These are phyloP conservation scores for roundworm (Caenorhabditis elegans) DNA, from an alignment of 1,140 invertebrate genomes.

Conservation along the genomic window DNA sequence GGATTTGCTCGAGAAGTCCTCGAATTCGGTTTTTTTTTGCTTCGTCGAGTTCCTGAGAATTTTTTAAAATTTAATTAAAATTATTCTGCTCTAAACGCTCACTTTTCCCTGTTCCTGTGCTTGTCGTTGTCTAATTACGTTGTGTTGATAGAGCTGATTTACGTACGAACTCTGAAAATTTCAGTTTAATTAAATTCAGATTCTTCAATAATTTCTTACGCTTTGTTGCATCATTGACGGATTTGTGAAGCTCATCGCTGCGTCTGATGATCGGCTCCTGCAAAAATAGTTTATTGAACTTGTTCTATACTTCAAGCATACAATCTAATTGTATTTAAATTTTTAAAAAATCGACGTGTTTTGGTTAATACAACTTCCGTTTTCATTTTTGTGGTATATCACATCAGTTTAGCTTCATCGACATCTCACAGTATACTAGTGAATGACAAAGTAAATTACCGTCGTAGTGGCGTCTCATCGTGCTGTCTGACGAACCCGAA, in stretches of 20 bases:
- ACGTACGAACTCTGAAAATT: conserved; percentile 51
- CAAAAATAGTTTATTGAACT: not conserved
- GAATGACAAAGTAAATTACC: conserved; percentile 6
- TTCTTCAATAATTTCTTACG: conserved; percentile 5
- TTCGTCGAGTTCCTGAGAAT: conserved; percentile 30
- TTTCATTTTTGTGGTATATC: not conserved
- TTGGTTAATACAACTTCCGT: too few relatives aligned
- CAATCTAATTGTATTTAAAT: too few relatives aligned
- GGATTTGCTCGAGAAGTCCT: conserved; percentile 47
- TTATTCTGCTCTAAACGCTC: not conserved
- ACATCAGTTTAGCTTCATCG: too few relatives aligned
- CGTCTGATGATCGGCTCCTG: not conserved
- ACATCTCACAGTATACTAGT: not conserved
- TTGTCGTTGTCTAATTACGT: conserved; percentile 34
- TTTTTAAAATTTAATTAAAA: not conserved
- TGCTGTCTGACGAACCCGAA: conserved; percentile 30
- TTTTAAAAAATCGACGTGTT: too few relatives aligned
- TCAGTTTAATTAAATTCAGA: too few relatives aligned
- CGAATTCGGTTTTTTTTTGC: conserved; percentile 37
- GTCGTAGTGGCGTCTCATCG: not conserved
- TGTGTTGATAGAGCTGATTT: conserved; percentile 44
- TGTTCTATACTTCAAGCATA: too few relatives aligned
- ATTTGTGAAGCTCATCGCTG: conserved; percentile 40
- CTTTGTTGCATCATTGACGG: conserved; percentile 29
- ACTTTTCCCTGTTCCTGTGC: conserved; percentile 37